Evolutionary conservation across 2,113 vertebrate species (phyloP).

Genomic region (Noturus placidus): DNA sequence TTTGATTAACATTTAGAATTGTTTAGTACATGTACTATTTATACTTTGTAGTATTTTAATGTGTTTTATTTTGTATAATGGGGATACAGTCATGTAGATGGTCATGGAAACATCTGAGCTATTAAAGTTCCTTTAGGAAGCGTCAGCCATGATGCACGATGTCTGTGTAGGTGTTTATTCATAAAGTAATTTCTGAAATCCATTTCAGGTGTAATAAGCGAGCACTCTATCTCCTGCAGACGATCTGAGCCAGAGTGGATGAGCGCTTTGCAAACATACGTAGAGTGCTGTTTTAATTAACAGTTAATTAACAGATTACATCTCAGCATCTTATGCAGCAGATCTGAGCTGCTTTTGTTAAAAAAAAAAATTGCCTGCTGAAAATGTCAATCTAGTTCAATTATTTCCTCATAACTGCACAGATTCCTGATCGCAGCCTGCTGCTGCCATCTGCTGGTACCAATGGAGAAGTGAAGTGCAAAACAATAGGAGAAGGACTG

Average conservation of each 20-base stretch:
- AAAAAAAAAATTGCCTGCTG: not conserved
- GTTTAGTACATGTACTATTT: not conserved
- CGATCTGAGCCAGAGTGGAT: not conserved
- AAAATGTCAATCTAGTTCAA: not conserved
- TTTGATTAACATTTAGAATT: not conserved
- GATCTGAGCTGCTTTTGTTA: too few relatives aligned
- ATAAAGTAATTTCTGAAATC: not conserved
- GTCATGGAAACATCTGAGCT: not conserved
- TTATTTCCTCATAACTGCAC: not conserved
- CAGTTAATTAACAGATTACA: conserved; percentile 11
- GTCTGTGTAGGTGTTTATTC: not conserved
- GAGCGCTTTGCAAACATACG: not conserved
- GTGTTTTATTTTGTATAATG: not conserved
- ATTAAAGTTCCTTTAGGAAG: not conserved
- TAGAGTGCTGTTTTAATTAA: not conserved
- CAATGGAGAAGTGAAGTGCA: not conserved
- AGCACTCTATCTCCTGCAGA: not conserved
- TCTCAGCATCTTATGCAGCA: not conserved
- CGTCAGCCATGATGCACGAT: not conserved
- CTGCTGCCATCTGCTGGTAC: conserved; percentile 34
- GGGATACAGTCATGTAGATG: not conserved
- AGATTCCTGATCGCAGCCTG: not conserved
- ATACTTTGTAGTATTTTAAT: not conserved
- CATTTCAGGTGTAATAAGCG: not conserved
- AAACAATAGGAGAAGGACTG: not conserved